Evolutionary conservation across 2,888 invertebrate species (phyloP).

Genomic region (Cephus pulcher): DNA sequence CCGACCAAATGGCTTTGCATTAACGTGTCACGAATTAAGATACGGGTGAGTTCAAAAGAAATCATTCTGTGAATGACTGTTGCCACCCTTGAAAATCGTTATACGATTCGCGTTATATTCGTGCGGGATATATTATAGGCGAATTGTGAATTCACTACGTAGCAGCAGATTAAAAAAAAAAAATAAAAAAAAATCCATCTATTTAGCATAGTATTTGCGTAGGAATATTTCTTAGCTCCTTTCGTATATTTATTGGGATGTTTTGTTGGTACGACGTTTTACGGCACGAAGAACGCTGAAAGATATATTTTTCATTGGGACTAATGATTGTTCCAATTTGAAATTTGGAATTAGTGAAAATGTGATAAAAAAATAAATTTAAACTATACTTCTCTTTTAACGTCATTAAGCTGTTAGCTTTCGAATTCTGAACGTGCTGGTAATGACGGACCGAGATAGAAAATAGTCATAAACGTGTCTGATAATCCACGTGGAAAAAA

Average conservation of each 20-base stretch:
- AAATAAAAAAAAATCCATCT: neutral
- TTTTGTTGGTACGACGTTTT: too few relatives aligned
- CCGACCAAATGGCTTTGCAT: neutral
- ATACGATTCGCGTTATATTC: neutral
- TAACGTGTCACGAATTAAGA: neutral
- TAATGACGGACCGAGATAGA: neutral
- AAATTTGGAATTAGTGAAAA: neutral
- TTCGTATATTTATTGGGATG: too few relatives aligned
- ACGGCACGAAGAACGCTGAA: neutral
- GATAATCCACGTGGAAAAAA: neutral
- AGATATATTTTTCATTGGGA: neutral
- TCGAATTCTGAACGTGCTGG: neutral
- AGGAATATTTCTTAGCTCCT: neutral
- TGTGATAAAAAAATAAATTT: too few relatives aligned
- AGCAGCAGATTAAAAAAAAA: neutral
- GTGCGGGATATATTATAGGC: too few relatives aligned
- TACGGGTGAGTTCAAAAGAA: neutral
- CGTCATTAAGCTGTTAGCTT: neutral
- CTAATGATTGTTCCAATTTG: neutral
- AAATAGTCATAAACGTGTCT: neutral
- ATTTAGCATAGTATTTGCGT: neutral
- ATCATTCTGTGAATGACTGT: neutral
- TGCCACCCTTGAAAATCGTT: neutral
- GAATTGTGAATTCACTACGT: neutral
- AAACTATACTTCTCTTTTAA: neutral